A percentile compares a stretch with the other conserved stretches of the same genome.
Evolutionary conservation across 2,113 vertebrate genomes (phyloP).

Genomic region (Salminus brasiliensis): DNA sequence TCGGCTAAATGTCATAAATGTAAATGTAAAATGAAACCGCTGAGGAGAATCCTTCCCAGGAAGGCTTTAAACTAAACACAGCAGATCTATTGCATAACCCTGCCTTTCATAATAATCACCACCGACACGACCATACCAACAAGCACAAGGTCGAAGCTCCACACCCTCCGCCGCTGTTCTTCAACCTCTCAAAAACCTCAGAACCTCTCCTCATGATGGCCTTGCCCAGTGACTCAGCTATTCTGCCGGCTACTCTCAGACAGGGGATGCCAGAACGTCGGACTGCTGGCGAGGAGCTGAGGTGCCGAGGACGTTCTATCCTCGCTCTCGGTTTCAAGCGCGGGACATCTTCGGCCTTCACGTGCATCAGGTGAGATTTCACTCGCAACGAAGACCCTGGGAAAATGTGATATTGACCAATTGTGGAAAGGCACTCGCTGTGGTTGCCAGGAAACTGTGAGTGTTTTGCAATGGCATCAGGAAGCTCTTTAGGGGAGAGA

Average conservation of each 20-base stretch:
- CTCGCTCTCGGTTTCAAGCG: neutral
- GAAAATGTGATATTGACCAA: neutral
- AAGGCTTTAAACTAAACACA: no score
- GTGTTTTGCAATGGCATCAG: slow-evolving; percentile 7
- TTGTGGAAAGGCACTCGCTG: neutral
- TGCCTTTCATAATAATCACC: neutral
- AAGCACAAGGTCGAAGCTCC: no score
- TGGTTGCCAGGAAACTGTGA: slow-evolving; percentile 34
- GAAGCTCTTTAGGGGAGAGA: slow-evolving; percentile 6
- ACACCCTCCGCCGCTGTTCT: no score
- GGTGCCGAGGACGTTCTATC: neutral
- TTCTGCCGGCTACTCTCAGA: neutral
- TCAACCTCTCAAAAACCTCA: no score
- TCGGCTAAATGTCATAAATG: no score
- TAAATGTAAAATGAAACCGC: no score
- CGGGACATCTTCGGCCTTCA: neutral
- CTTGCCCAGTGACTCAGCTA: neutral
- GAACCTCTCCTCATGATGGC: no score
- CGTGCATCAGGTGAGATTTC: neutral
- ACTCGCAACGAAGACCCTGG: no score
- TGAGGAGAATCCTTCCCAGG: no score
- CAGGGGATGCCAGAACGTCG: neutral
- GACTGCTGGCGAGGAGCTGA: neutral
- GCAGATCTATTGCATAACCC: neutral
- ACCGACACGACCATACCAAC: no score